Conservation (phyloP, 2,797 vertebrate genomes). For the Spondyliosoma cantharus region DNA sequence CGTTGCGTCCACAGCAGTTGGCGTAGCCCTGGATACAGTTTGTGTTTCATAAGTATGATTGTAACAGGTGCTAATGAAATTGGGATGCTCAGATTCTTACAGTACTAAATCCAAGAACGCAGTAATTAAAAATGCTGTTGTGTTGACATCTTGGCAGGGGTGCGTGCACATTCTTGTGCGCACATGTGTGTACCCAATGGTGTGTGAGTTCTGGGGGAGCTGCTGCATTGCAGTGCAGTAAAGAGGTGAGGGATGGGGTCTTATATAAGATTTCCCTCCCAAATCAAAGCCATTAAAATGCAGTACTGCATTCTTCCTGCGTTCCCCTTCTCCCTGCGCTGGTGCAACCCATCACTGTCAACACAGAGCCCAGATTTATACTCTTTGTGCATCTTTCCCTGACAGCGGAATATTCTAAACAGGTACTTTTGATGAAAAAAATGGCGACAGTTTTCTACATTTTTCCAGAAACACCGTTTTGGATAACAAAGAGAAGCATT, state of each 20-base stretch:
- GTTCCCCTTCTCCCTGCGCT: background rate
- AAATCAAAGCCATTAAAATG: constrained; percentile 72
- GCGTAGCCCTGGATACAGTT: constrained; percentile 24
- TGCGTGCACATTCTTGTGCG: background rate
- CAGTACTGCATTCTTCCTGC: constrained; percentile 24
- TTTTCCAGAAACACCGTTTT: background rate
- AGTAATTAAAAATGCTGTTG: constrained; percentile 15
- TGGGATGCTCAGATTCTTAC: constrained; percentile 17
- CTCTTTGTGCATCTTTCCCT: constrained; percentile 5
- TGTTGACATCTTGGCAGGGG: constrained; percentile 21
- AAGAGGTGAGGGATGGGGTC: constrained; percentile 66
- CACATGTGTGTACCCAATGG: constrained; percentile 29
- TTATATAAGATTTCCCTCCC: constrained; percentile 77
- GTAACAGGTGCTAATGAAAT: constrained; percentile 59
- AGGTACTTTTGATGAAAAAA: background rate
- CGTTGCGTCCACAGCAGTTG: constrained; percentile 58
- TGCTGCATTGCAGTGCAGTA: constrained; percentile 81
- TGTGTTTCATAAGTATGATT: constrained; percentile 33
- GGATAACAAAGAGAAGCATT: background rate
- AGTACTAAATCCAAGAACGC: background rate
- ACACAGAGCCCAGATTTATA: constrained; percentile 13
- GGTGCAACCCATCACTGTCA: constrained; percentile 30
- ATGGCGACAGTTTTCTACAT: background rate
- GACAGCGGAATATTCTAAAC: constrained; percentile 5
- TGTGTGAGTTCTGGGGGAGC: constrained; percentile 67